Evolutionary conservation across 1,140 invertebrate species (phyloP), one percentile per base, ranked within the genome.

Genomic region (Ephestia elutella): DNA sequence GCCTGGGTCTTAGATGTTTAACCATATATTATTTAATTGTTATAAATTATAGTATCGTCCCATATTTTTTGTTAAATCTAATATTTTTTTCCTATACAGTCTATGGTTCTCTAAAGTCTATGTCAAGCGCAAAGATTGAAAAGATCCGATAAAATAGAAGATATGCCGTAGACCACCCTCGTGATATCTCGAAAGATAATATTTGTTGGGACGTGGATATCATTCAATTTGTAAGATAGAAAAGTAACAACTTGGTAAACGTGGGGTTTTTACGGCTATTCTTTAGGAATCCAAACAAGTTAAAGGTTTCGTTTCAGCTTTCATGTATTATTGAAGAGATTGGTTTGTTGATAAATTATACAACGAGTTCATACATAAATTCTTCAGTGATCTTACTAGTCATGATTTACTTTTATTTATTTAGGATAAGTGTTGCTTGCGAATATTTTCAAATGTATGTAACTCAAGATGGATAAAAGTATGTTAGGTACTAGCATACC

Each of bases 151-250:
- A 44, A 44, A 44, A 44, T 44, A 32, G 9, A 32, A 32, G 30
- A 44, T 44, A 44, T 17, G 38, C 13, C 7, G 38, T 44, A 44
- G 38, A 44, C 38, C 38, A 15, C 13, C 32, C 13, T 15, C 38
- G 15, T 44, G n/a, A 44, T 44, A 44, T 15, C n/a, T 44, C 15
- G 5, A 15, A 17, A 44, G 38, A 44, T 44, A 44, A 44, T 44
- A 44, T 44, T 44, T 44, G 38, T 44, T 15, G 38, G n/a, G n/a
- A 44, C 38, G 38, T 44, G 38, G 38, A 44, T 44, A 44, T 44
- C 38, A 44, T 44, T 44, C 38, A 44, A 44, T 44, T 44, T 44
- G 38, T 44, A 44, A 44, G 38, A 44, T 44, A 44, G 38, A 44
- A 15, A 15, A 44, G 38, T 44, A 44, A 44, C 38, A 44, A 44